Evolutionary conservation across 1,140 invertebrate genomes (phyloP).

Genomic region (Brachionus asplanchnoidis): DNA sequence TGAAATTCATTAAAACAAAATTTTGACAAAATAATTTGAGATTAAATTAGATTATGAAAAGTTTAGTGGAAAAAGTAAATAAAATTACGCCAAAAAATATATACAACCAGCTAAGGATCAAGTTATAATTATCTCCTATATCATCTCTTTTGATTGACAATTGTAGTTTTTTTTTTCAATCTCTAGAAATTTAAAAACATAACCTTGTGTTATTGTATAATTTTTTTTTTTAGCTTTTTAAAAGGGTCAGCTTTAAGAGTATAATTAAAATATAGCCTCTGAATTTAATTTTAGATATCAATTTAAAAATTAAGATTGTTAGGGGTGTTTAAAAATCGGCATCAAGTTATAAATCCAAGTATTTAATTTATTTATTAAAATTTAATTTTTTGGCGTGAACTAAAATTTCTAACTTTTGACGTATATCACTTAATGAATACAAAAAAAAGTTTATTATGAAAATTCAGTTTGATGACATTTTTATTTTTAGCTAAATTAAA

Average conservation of each 20-base stretch:
- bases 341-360: too few species aligned
- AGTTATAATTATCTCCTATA: constrained; percentile 19
- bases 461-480: too few species aligned
- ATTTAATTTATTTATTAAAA: too few species aligned
- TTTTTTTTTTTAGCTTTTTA: background rate
- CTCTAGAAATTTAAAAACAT: background rate
- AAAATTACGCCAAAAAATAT: constrained; percentile 1
- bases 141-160: constrained; percentile 12
- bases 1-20: background rate
- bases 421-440: too few species aligned
- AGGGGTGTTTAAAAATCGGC: too few species aligned
- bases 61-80: background rate
- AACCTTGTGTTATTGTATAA: constrained; percentile 8
- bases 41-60: constrained; percentile 24
- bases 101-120: background rate
- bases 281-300: background rate
- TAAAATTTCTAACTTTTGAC: too few species aligned
- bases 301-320: too few species aligned
- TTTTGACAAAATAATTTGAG: constrained; percentile 36
- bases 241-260: background rate
- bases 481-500: too few species aligned
- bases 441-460: too few species aligned
- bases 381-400: too few species aligned
- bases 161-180: background rate
- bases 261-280: background rate